A percentile compares a stretch with the other conserved stretches of the same genome.
These are phyloP conservation scores for Micoletzkya japonica DNA, from an alignment of 2,888 invertebrate genomes.

Conservation along the genomic window DNA sequence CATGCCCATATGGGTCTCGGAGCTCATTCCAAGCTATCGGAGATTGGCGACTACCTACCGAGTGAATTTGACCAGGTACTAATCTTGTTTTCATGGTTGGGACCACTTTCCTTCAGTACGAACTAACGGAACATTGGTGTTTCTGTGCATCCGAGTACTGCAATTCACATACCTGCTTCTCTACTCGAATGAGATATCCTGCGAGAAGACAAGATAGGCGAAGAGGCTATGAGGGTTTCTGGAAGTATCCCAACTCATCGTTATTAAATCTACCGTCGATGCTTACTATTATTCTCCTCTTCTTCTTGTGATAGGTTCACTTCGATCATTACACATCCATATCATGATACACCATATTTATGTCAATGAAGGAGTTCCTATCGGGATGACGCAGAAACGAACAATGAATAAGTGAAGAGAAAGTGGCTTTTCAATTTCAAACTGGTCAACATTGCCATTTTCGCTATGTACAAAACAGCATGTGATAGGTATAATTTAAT, in stretches of 20 bases:
- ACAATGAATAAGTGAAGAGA: too few relatives aligned
- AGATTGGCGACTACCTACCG: constrained; percentile 51
- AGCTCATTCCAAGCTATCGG: constrained; percentile 45
- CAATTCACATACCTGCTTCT: constrained; percentile 42
- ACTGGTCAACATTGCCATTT: too few relatives aligned
- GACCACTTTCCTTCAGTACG: constrained; percentile 40
- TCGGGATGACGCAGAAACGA: constrained; percentile 11
- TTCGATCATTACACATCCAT: background rate
- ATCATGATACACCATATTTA: background rate
- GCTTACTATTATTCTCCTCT: constrained; percentile 12
- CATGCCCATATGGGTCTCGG: constrained; percentile 53
- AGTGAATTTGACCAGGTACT: constrained; percentile 55
- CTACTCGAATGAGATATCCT: constrained; percentile 4
- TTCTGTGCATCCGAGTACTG: constrained; percentile 57
- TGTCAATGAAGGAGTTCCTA: constrained; percentile 4
- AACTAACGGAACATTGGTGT: constrained; percentile 58
- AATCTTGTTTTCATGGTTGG: background rate
- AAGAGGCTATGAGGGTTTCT: constrained; percentile 11
- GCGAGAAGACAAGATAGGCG: constrained; percentile 1
- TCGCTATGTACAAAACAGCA: too few relatives aligned
- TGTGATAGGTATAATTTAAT: background rate
- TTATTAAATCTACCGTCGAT: background rate
- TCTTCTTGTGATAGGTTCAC: constrained; percentile 14
- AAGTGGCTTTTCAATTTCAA: too few relatives aligned
- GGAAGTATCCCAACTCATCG: constrained; percentile 17